Evolutionary conservation across 2,888 invertebrate species (phyloP).

Genomic region (Lottia gigantea): DNA sequence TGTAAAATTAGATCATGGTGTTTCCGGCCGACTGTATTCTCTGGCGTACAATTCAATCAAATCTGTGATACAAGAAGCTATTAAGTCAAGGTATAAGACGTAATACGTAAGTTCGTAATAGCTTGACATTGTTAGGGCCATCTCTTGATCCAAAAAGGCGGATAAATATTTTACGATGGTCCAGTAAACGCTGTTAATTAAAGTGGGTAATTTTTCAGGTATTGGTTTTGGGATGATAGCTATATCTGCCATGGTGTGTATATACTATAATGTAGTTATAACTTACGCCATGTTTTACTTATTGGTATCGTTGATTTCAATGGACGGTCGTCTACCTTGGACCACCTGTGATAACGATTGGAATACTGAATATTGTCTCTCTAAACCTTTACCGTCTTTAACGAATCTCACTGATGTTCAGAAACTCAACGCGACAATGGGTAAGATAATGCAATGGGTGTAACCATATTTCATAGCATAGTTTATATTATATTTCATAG

Average conservation of each 20-base stretch:
- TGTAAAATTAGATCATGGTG: no score
- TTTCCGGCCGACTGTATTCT: no score
- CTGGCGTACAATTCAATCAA: no score
- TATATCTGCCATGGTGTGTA: constrained; percentile 41
- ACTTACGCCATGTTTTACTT: constrained; percentile 68
- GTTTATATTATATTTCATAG: no score
- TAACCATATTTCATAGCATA: no score
- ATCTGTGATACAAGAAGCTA: no score
- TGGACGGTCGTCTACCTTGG: constrained; percentile 68
- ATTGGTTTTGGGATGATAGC: constrained; percentile 45
- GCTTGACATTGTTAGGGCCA: no score
- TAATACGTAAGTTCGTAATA: no score
- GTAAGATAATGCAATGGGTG: constrained; percentile 26
- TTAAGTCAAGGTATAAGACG: no score
- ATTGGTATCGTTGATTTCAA: constrained; percentile 58
- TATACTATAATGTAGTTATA: constrained; percentile 71
- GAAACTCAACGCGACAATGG: constrained; percentile 28
- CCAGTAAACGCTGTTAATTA: no score
- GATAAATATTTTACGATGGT: no score
- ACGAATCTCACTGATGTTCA: constrained; percentile 25
- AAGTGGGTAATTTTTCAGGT: constrained; percentile 30
- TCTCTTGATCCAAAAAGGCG: no score
- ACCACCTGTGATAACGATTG: constrained; percentile 68
- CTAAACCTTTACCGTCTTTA: constrained; percentile 12
- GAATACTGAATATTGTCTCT: constrained; percentile 30